Evolutionary conservation across 2,888 invertebrate genomes (phyloP), one percentile per base, ranked within the genome.

Genomic region (Notocelia uddmanniana): DNA sequence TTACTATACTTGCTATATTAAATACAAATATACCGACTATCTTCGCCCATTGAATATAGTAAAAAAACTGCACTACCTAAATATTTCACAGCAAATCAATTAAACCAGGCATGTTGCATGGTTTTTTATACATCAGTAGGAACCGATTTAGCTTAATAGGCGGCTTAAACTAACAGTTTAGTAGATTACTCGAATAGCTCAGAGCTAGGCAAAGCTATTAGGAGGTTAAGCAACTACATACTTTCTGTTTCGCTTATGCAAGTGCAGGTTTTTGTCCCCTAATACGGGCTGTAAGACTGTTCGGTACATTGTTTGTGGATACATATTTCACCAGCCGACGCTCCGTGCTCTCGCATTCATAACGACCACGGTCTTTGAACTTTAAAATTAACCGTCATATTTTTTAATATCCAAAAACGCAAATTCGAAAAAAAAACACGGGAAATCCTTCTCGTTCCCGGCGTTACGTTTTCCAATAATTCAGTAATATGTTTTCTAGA

Each of bases 321-420:
- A 89, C 89, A 92, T 89, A 90, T 89, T 89, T 91, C 88, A 85
- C 77, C 84, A 83, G 86, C 81, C 86, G 79, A 66, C 71, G 82
- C 83, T 85, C 81, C 93, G 93, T 93, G 93, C 87, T 84, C 88
- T 85, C 85, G 93, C 93, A 93, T 93, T 91, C 81, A 91, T 90
- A 91, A 89, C 81, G 78, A 75, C 74, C 73, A 68, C 85, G 88
- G 85, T 84, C 87, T 87, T 87, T 89, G 87, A 89, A 84, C 91
- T 85, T 87, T 85, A 85, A 87, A 67, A 89, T 85, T 84, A 84
- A 86, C 86, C 87, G 83, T 85, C 87, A 89, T 84, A 86, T 84
- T 74, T 77, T 77, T 73, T 73, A 74, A 69, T 57, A 11, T 9
- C n/a, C 34, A 60, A 55, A 55, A 57, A 69, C n/a, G 37, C 58